Base-by-base conservation (phyloP, 2,797 vertebrate genomes). In the Anabacerthia variegaticeps region DNA sequence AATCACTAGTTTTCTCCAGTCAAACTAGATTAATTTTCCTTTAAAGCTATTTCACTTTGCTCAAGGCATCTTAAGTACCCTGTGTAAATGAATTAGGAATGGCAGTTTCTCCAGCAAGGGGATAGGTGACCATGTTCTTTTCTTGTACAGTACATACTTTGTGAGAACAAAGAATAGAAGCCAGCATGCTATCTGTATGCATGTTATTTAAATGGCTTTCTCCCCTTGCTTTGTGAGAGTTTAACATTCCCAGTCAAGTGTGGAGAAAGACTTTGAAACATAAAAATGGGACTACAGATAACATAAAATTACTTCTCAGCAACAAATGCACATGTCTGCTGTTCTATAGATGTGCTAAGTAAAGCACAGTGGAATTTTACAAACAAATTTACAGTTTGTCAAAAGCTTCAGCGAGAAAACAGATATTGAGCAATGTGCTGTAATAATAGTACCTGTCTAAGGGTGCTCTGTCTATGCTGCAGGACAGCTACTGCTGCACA, bases 11-110 rank as follows among this genome's bases (percentile, higher is more conserved):
- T 92, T 96, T 86, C 91, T 92, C 74, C 82, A 92, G 93, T 94
- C 89, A 88, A 89, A 95, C 83, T 92, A 88, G 88, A 97, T 97
- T 95, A 96, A 93, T 95, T 94, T 96, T 87, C 73, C 81, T 89
- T 95, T 95, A 92, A 87, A 95, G 88, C 74, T 75, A 62, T 92
- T 96, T 93, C 62, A 73, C 81, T 91, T 97, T 84, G 95, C 96
- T 96, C 81, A 93, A 83, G 93, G 97, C 96, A 92, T 91, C 93
- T 95, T 92, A 88, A 90, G 76, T 92, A 88, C 75, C 85, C 81
- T 87, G 90, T 92, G 90, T 94, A 96, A 97, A 95, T 95, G 94
- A 96, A 97, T 95, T 93, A 94, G 89, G 89, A 95, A 95, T 89
- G 93, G 97, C 85, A 95, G 94, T 87, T 97, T 96, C 93, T 96